Base-by-base conservation (phyloP, 2,113 vertebrate genomes). In the Dasyornis broadbenti region DNA sequence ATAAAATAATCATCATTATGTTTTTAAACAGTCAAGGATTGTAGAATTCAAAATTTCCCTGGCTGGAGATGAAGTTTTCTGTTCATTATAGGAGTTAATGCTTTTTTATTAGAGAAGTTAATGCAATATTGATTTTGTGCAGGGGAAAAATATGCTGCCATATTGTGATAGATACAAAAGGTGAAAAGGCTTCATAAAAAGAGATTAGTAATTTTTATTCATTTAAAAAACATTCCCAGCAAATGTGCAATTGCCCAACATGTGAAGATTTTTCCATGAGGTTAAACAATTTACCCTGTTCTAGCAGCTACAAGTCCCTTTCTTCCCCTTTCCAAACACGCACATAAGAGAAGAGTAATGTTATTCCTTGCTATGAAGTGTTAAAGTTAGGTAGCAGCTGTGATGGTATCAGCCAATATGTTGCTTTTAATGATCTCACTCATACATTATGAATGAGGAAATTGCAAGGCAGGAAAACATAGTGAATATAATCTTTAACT, bases 381-480 rank as follows among this genome's bases (percentile, higher is more conserved):
- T 90, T 95, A 86, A 77, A 86, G 94, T 88, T 90, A 94, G 94
- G 92, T 84, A 95, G 91, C 91, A 96, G 92, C 92, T 96, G 94
- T 90, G 94, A 96, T 87, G 87, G 30, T 95, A 94, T 97, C 96
- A 95, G 87, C 93, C 94, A 97, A 95, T 94, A 95, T 95, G 94
- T 96, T 97, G 92, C 91, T 95, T 96, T 95, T 97, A 96, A 96
- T 95, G 93, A 96, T 95, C 91, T 97, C 97, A 95, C 89, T 97
- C 94, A 97, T 96, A 95, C 94, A 96, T 97, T 95, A 95, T 95
- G 94, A 96, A 96, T 96, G 95, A 96, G 91, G 87, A 85, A 86
- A 89, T 65, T 90, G 66, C 87, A 92, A 95, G 92, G 75, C 89
- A 96, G 80, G 75, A 92, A 93, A 88, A 90, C 60, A 71, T 4